Conservation (phyloP, 1,140 invertebrate species). For the Drosophila takahashii region DNA sequence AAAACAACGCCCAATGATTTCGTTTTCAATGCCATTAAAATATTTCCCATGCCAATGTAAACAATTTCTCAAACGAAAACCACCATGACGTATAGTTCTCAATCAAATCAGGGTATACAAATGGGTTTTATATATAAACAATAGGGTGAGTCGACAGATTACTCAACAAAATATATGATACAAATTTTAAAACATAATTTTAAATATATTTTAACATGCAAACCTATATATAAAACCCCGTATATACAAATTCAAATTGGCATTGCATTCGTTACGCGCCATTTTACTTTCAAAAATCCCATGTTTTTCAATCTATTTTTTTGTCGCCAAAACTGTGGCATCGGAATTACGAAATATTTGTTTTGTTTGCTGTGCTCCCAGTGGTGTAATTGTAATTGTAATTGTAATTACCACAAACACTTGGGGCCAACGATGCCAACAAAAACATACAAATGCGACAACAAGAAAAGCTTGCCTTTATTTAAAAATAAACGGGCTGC, state of each 20-base stretch:
- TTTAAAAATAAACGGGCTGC: constrained; percentile 57
- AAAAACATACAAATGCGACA: constrained; percentile 34
- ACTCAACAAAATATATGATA: not conserved
- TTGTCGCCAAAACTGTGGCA: constrained; percentile 7
- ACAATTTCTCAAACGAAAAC: constrained; percentile 3
- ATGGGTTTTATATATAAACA: constrained; percentile 23
- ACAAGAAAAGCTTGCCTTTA: constrained; percentile 36
- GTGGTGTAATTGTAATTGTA: constrained; percentile 58
- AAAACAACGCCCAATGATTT: constrained; percentile 34
- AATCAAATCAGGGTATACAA: constrained; percentile 10
- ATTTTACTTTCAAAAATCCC: constrained; percentile 43
- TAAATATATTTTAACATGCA: not conserved
- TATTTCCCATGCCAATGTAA: constrained; percentile 21
- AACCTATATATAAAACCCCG: not conserved
- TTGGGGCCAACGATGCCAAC: constrained; percentile 60
- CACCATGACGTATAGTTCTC: constrained; percentile 7
- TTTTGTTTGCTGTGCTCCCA: constrained; percentile 36
- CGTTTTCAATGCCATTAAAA: constrained; percentile 33
- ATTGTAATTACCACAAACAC: constrained; percentile 45
- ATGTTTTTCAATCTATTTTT: constrained; percentile 30
- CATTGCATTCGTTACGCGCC: constrained; percentile 45
- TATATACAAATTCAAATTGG: constrained; percentile 9
- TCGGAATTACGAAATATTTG: constrained; percentile 60
- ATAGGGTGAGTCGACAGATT: not conserved
- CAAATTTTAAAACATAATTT: not conserved